Evolutionary conservation across 2,113 vertebrate genomes (phyloP).

Genomic region (Australoheros scitulus): DNA sequence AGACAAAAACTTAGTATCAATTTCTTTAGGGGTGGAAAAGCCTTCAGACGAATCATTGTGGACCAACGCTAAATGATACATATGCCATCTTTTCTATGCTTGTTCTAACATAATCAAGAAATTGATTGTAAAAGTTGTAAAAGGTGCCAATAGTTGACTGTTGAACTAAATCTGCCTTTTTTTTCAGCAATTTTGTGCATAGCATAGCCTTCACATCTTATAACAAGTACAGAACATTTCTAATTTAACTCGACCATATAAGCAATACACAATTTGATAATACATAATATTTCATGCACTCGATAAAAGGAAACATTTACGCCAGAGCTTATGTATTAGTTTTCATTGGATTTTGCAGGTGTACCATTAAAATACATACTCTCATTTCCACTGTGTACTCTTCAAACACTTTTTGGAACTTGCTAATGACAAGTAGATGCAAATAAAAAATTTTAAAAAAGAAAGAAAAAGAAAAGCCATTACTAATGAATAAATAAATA

Average conservation of each 20-base stretch:
- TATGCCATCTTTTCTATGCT: background rate
- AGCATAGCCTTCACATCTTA: background rate
- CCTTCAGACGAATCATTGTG: background rate
- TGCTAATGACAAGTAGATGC: background rate
- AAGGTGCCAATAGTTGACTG: too few relatives aligned
- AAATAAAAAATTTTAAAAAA: background rate
- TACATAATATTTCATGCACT: background rate
- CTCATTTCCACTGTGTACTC: background rate
- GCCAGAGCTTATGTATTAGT: background rate
- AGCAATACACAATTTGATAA: background rate
- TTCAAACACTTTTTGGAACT: background rate
- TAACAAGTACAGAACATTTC: background rate
- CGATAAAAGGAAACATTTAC: background rate
- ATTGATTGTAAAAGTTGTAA: background rate
- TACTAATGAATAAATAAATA: conserved; percentile 38
- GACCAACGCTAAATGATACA: background rate
- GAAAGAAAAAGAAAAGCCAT: background rate
- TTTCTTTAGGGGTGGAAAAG: background rate
- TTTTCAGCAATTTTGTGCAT: too few relatives aligned
- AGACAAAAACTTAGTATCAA: background rate
- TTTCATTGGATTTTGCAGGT: background rate
- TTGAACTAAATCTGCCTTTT: too few relatives aligned
- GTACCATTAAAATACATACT: background rate
- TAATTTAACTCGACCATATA: background rate
- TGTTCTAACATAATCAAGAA: background rate